phyloP scores from a whole-genome alignment of 2,797 vertebrate genomes.

The Momotus momota region DNA sequence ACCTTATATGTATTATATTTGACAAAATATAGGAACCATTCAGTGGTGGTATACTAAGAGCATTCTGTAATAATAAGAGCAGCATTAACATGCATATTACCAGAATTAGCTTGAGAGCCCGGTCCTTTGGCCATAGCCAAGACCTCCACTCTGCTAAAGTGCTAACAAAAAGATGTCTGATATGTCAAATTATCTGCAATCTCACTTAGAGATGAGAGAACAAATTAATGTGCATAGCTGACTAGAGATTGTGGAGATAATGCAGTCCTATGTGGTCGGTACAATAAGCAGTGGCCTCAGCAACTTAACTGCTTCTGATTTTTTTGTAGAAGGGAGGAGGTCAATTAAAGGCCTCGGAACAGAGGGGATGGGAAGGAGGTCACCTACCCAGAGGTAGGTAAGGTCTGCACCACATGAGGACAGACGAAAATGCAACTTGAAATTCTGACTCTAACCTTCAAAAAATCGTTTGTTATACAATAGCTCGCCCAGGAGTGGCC shows the following conservation, averaged over 20 bases:
- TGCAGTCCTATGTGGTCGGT: background rate
- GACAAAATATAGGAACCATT: background rate
- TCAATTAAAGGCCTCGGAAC: background rate
- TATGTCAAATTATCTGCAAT: background rate
- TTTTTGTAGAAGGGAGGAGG: background rate
- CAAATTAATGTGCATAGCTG: background rate
- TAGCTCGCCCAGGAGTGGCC: background rate
- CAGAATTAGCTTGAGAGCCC: background rate
- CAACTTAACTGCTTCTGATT: background rate
- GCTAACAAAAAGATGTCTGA: background rate
- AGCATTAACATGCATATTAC: background rate
- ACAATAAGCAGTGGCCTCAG: background rate
- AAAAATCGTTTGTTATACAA: background rate
- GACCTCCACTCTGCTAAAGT: background rate
- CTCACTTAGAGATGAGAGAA: background rate
- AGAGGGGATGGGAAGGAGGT: background rate
- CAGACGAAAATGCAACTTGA: background rate
- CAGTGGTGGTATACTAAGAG: background rate
- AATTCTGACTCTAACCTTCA: slow-evolving; percentile 31
- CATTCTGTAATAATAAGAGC: background rate
- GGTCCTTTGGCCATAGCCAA: background rate
- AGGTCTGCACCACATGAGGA: background rate
- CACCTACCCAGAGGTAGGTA: background rate
- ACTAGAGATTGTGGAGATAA: background rate
- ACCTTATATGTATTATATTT: background rate